A percentile compares a stretch with the other conserved stretches of the same genome.
phyloP scores from a whole-genome alignment of 2,113 vertebrate genomes.

The Pangasianodon hypophthalmus region DNA sequence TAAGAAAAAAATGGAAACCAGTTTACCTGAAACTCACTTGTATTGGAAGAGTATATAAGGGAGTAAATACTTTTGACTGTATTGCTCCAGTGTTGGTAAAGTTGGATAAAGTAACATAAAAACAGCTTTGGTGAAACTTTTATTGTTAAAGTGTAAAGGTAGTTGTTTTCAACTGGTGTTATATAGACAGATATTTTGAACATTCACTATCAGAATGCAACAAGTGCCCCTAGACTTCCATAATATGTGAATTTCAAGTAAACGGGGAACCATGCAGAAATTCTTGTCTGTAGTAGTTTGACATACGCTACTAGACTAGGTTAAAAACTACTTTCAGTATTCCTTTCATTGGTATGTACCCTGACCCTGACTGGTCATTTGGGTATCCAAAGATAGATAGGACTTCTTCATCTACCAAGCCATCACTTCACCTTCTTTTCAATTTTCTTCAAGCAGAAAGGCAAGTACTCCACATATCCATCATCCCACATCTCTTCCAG shows the following conservation, averaged over 20 bases:
- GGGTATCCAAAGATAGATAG: neutral
- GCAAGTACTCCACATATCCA: slow-evolving; percentile 84
- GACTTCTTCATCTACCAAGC: neutral
- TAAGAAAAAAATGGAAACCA: neutral
- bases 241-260: neutral
- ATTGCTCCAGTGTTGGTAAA: neutral
- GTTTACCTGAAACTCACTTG: neutral
- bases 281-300: neutral
- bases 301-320: neutral
- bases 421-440: slow-evolving; percentile 27
- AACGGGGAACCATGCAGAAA: neutral
- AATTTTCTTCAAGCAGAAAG: slow-evolving; percentile 83
- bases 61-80: neutral
- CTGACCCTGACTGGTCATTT: neutral
- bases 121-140: neutral
- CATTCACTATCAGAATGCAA: neutral
- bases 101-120: neutral
- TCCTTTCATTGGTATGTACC: neutral
- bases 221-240: neutral
- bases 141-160: neutral
- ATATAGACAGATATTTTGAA: neutral
- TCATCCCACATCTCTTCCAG: slow-evolving; percentile 86
- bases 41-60: neutral
- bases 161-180: neutral
- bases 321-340: neutral